Evolutionary conservation across 53 echinoderm and acorn worm genomes (phyloP).

Genomic region (Apostichopus leukothele): DNA sequence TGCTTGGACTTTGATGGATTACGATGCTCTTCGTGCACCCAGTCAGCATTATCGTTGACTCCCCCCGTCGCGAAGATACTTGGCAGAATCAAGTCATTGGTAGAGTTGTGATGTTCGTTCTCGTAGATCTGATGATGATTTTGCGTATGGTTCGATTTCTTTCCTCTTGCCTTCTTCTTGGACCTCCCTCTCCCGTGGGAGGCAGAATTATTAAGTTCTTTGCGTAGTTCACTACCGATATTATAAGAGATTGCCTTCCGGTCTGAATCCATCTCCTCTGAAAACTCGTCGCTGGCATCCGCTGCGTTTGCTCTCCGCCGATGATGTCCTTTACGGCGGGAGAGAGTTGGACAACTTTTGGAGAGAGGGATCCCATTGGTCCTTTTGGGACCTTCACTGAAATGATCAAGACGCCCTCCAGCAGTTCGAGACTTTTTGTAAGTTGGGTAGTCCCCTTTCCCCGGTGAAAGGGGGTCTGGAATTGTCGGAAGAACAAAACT

Average conservation of each 20-base stretch:
- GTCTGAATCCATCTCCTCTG: conserved; percentile 54
- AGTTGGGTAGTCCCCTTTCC: conserved; percentile 12
- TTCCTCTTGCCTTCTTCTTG: conserved; percentile 1
- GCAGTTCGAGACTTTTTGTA: conserved; percentile 63
- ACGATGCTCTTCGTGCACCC: not conserved
- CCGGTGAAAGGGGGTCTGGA: conserved; percentile 30
- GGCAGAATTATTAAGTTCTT: conserved; percentile 17
- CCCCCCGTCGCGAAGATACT: not conserved
- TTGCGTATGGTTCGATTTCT: conserved; percentile 14
- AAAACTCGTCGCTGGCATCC: conserved; percentile 58
- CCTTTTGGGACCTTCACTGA: conserved; percentile 35
- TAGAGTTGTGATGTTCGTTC: conserved; percentile 42
- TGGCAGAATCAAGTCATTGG: conserved; percentile 22
- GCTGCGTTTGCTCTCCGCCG: conserved; percentile 39
- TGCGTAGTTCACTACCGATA: conserved; percentile 48
- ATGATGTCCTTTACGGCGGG: conserved; percentile 47
- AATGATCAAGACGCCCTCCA: conserved; percentile 55
- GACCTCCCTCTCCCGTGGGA: not conserved
- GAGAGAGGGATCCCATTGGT: conserved; percentile 67
- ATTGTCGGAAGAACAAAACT: conserved; percentile 85
- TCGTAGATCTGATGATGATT: not conserved
- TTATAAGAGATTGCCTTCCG: conserved; percentile 55
- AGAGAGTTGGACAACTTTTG: conserved; percentile 76
- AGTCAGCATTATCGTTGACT: not conserved
- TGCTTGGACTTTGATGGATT: not conserved